A percentile compares a stretch with the other conserved stretches of the same genome.
Evolutionary conservation across 2,113 vertebrate species (phyloP).

Genomic region (Opisthocomus hoazin): DNA sequence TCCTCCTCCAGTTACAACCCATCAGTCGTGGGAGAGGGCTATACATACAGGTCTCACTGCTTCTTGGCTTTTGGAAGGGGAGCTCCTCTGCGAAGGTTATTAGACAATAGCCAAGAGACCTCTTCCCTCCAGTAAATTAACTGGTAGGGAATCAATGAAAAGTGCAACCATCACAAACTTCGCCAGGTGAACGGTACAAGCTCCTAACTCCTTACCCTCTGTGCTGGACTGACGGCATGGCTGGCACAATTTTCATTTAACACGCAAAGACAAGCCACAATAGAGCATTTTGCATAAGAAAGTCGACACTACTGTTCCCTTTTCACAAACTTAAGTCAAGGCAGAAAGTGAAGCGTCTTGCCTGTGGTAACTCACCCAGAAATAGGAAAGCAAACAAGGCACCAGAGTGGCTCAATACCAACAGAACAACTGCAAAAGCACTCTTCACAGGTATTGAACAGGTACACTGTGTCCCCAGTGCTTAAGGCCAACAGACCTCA

Average conservation of each 20-base stretch:
- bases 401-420: neutral
- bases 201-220: neutral
- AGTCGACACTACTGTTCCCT: neutral
- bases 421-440: neutral
- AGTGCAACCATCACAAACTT: neutral
- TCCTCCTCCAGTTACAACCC: neutral
- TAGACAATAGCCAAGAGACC: neutral
- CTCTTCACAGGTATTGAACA: neutral
- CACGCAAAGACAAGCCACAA: neutral
- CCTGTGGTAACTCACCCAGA: neutral
- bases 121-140: neutral
- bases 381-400: neutral
- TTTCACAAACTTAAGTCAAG: neutral
- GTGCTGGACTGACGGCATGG: neutral
- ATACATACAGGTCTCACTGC: neutral
- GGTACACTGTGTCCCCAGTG: neutral
- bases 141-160: neutral
- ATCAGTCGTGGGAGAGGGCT: neutral
- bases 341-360: neutral
- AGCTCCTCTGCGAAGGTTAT: neutral
- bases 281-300: neutral
- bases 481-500: neutral
- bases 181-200: neutral
- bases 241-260: neutral
- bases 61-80: neutral